Conservation (phyloP, 2,888 invertebrate species). For the Melanostoma scalare region DNA sequence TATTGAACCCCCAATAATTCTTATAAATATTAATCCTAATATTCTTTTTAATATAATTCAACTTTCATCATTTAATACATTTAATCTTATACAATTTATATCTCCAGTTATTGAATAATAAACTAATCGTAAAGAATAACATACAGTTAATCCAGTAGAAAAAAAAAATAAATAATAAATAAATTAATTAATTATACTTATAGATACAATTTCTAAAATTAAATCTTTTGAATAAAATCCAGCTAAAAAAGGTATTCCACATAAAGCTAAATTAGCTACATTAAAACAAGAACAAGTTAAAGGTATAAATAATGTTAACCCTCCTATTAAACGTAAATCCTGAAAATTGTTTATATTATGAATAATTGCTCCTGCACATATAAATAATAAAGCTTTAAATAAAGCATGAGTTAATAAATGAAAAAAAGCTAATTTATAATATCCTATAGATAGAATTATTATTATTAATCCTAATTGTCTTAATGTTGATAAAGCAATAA, state of each 20-base stretch:
- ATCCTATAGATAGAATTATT: conserved; percentile 83
- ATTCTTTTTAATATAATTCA: conserved; percentile 83
- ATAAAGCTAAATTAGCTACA: conserved; percentile 82
- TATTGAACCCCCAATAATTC: conserved; percentile 83
- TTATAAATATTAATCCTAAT: conserved; percentile 75
- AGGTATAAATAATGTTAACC: conserved; percentile 78
- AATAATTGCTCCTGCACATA: conserved; percentile 88
- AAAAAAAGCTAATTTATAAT: conserved; percentile 83
- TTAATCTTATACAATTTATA: conserved; percentile 82
- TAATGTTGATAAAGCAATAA: conserved; percentile 87
- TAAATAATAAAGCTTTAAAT: conserved; percentile 89
- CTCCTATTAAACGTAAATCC: conserved; percentile 85
- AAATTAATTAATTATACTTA: conserved; percentile 83
- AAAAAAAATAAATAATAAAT: conserved; percentile 83
- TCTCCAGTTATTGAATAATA: conserved; percentile 83
- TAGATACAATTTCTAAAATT: conserved; percentile 84
- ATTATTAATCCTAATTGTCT: conserved; percentile 90
- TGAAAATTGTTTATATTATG: conserved; percentile 85
- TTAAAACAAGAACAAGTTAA: too few species aligned
- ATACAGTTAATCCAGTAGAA: conserved; percentile 84
- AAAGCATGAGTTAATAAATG: conserved; percentile 89
- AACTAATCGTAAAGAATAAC: conserved; percentile 84
- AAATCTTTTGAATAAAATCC: conserved; percentile 87
- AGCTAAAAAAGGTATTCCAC: conserved; percentile 86
- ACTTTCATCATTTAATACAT: conserved; percentile 83